Base-by-base conservation (phyloP, 2,888 invertebrate genomes). In the Drosophila anomelani region DNA sequence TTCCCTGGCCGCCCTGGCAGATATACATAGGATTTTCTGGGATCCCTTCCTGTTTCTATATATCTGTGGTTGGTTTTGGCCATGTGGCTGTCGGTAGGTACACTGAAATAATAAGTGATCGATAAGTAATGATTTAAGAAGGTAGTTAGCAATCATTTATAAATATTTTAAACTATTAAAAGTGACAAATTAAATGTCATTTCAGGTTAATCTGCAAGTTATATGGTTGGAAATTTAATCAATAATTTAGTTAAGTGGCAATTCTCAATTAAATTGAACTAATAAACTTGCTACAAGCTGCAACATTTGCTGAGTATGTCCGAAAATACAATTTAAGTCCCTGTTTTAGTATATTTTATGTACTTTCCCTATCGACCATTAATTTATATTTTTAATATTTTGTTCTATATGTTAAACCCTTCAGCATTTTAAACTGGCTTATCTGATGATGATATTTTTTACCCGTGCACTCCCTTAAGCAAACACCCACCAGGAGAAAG, bases 401-500 rank as follows among this genome's bases (percentile, higher is more conserved):
- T 20, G n/a, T 5, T 6, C 9, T 9, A 9, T 34, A 9, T 51
- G 13, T 2, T 17, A 34, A 7, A 20, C 20, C 41, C 9, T 9
- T 17, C 4, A 43, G 4, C 20, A 41, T 10, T 43, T 8, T 8
- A 23, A 46, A n/a, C 9, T 5, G 13, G 2, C 10, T 20, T 20
- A 44, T 32, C 20, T 44, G 7, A 15, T 13, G 12, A 3, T 17
- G 13, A 1, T 13, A 4, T 53, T 41, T 47, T 53, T 29, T 41
- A 13, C 15, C 34, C 36, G 63, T 56, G 57, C 39, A 68, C 59
- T 60, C 62, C 58, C 59, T 59, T 74, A 78, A 76, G 76, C 76
- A 84, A 81, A 84, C 85, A 80, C 53, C 62, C 38, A 17, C 13
- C 20, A n/a, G 8, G 60, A 58, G 44, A 29, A 38, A 58, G 62